Evolutionary conservation across 2,113 vertebrate genomes (phyloP), one percentile per base, ranked within the genome.

Genomic region (Strix aluco): DNA sequence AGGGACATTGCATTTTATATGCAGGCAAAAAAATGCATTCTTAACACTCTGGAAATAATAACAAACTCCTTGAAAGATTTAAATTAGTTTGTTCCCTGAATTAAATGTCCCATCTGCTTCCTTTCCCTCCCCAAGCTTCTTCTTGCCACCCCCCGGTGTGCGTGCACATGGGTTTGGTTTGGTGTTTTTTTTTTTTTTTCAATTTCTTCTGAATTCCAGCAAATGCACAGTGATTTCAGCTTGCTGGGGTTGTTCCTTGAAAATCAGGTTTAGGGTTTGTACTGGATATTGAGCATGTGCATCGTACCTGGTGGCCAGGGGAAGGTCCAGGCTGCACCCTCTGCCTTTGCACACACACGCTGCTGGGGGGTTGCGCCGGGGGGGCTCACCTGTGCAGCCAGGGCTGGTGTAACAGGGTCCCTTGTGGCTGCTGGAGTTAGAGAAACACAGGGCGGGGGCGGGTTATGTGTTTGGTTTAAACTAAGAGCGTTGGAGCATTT

Each of bases 81-180:
- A 96, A 96, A 90, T 96, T 94, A 95, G 90, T 93, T 96, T 92
- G 84, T 96, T 94, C 95, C 96, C 92, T 93, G 92, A 95, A 95
- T 96, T 96, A 96, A 96, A 96, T 86, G 91, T 97, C 94, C 95
- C 96, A 97, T 97, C 95, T 97, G 95, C 94, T 97, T 88, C 88
- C 77, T 52, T 94, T 91, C 94, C 69, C 69, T 96, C 89, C 95
- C 91, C 51, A 90, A 93, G 82, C 92, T 61, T 78, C 83, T 86
- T 84, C 83, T 94, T 0, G 5, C 88, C 79, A 92, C 96, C 92
- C 89, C 81, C 92, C 1, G 49, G 66, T 88, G 95, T 0, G 49
- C 2, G 10, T 65, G 86, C 95, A 94, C 86, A 73, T 88, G 80
- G 65, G 65, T 92, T 94, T 91, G 61, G 11, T 4, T 34, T 14